These are phyloP conservation scores for Enteromius viviparus DNA, from an alignment of 2,797 vertebrate species.

Conservation along the genomic window DNA sequence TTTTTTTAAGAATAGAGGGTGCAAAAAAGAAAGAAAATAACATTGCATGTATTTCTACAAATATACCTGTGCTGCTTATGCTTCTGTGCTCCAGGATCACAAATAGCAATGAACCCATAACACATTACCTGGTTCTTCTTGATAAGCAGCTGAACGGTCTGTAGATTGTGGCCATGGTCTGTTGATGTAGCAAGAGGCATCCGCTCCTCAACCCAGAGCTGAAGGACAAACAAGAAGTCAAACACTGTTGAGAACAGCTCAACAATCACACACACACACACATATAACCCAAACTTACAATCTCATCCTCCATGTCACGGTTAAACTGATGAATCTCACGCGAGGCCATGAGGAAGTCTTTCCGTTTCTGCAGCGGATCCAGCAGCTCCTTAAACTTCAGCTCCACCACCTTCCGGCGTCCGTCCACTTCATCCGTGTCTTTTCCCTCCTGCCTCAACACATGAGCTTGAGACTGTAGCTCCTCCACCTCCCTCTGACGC, in stretches of 20 bases:
- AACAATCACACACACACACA: neutral
- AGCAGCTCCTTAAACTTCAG: slow-evolving; percentile 83
- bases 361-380: slow-evolving; percentile 82
- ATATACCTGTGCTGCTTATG: too few species aligned
- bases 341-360: slow-evolving; percentile 84
- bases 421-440: slow-evolving; percentile 86
- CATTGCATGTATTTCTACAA: too few species aligned
- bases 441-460: slow-evolving; percentile 85
- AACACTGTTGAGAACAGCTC: neutral
- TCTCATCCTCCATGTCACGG: slow-evolving; percentile 89
- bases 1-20: too few species aligned
- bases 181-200: slow-evolving; percentile 94
- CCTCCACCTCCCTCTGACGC: slow-evolving; percentile 87
- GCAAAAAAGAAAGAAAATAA: too few species aligned
- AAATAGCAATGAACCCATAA: neutral
- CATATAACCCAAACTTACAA: slow-evolving; percentile 76
- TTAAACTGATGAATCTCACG: slow-evolving; percentile 92
- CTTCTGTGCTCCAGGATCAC: too few species aligned
- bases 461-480: slow-evolving; percentile 84
- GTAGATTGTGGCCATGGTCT: slow-evolving; percentile 95
- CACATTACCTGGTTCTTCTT: slow-evolving; percentile 94
- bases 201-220: slow-evolving; percentile 97
- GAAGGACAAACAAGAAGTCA: slow-evolving; percentile 9
- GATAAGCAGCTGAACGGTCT: slow-evolving; percentile 96
- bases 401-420: slow-evolving; percentile 81